phyloP scores from a whole-genome alignment of 2,797 vertebrate genomes.

The Myotis myotis region DNA sequence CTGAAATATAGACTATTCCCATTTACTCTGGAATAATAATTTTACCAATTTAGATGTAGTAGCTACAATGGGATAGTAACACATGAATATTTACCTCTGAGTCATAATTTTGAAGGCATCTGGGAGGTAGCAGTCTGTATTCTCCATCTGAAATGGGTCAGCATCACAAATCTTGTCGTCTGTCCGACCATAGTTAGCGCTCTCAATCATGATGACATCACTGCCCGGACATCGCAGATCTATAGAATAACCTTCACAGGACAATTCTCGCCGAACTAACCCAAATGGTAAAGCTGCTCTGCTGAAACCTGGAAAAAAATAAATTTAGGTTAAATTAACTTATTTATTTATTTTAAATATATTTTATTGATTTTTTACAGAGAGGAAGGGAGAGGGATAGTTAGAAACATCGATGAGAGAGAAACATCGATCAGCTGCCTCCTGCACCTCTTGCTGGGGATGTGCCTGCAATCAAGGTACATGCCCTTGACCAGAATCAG shows the following conservation, averaged over 20 bases:
- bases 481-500: too few species aligned
- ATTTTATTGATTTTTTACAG: too few species aligned
- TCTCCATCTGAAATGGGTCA: constrained; percentile 99
- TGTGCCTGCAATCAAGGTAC: too few species aligned
- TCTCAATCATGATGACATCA: constrained; percentile 99
- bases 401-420: too few species aligned
- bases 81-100: constrained; percentile 90
- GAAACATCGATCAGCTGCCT: too few species aligned
- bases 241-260: constrained; percentile 98
- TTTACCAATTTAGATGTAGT: background rate
- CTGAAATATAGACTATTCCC: background rate
- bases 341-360: too few species aligned
- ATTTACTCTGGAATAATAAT: background rate
- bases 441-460: too few species aligned
- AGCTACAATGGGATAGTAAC: background rate
- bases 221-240: constrained; percentile 98
- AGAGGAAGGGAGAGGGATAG: too few species aligned
- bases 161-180: constrained; percentile 99
- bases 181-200: constrained; percentile 97
- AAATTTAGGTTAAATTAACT: background rate
- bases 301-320: constrained; percentile 90
- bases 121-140: constrained; percentile 99
- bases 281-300: constrained; percentile 96
- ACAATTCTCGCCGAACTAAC: constrained; percentile 96
- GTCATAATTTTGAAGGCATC: constrained; percentile 99